Percentiles rank a stretch among this genome's conserved stretches.
These are phyloP conservation scores for Etheostoma perlongum DNA, from an alignment of 2,797 vertebrate genomes.

Conservation along the genomic window DNA sequence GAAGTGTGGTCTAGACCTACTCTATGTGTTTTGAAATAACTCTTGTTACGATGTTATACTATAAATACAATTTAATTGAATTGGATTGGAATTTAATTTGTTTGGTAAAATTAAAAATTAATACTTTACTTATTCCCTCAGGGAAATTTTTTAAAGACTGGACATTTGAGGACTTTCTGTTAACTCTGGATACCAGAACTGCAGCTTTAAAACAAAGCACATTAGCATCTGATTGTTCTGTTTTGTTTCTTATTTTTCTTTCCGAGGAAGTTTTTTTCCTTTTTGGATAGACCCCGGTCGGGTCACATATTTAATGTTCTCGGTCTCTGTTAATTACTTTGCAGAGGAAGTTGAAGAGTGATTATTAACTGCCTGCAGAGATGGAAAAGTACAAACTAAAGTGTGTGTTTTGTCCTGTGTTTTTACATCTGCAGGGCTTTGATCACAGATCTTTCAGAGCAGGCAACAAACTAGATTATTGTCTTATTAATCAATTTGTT, in stretches of 20 bases:
- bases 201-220: slow-evolving; percentile 10
- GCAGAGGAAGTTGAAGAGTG: slow-evolving; percentile 12
- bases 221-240: neutral
- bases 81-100: too few species aligned
- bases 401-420: neutral
- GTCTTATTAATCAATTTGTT: neutral
- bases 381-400: slow-evolving; percentile 4
- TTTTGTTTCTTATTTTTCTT: neutral
- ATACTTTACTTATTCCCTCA: too few species aligned
- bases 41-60: too few species aligned
- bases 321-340: slow-evolving; percentile 7
- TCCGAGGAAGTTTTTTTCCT: slow-evolving; percentile 29
- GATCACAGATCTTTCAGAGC: neutral
- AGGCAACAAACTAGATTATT: neutral
- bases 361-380: slow-evolving; percentile 12
- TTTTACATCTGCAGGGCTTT: neutral
- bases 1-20: too few species aligned
- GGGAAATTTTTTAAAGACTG: slow-evolving; percentile 14
- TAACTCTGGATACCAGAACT: slow-evolving; percentile 21
- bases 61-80: too few species aligned
- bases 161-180: slow-evolving; percentile 25
- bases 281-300: neutral
- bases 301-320: slow-evolving; percentile 17
- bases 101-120: too few species aligned
- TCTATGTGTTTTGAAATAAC: too few species aligned